phyloP scores from a whole-genome alignment of 1,140 invertebrate species.

The Saccostrea echinata region DNA sequence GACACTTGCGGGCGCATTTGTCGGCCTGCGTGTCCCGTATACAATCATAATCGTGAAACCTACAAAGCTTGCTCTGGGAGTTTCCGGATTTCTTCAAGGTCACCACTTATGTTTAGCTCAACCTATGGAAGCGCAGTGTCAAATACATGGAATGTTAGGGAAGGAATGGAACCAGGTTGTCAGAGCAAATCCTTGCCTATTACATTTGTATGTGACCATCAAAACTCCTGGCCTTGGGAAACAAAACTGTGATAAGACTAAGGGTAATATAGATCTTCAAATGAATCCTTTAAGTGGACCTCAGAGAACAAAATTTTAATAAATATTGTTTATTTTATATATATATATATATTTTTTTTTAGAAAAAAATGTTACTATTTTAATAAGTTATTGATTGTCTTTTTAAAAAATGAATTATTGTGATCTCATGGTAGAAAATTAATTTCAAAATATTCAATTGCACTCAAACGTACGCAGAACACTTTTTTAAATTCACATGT shows the following conservation, averaged over 20 bases:
- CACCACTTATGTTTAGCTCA: conserved; percentile 46
- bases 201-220: conserved; percentile 44
- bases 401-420: background rate
- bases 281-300: background rate
- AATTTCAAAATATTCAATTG: background rate
- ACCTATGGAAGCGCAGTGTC: conserved; percentile 37
- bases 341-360: too few species aligned
- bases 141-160: conserved; percentile 15
- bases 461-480: background rate
- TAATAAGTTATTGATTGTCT: background rate
- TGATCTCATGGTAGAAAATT: background rate
- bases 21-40: conserved; percentile 36
- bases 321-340: background rate
- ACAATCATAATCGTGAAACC: conserved; percentile 12
- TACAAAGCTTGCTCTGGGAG: conserved; percentile 52
- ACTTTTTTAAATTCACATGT: background rate
- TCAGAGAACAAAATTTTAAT: background rate
- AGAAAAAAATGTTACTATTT: background rate
- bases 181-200: conserved; percentile 29
- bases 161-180: conserved; percentile 15
- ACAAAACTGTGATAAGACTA: conserved; percentile 12
- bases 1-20: conserved; percentile 54
- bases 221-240: conserved; percentile 45
- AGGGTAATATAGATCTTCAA: background rate
- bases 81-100: conserved; percentile 19